Evolutionary conservation across 2,888 invertebrate genomes (phyloP), one percentile per base, ranked within the genome.

Genomic region (Carterocephalus palaemon): DNA sequence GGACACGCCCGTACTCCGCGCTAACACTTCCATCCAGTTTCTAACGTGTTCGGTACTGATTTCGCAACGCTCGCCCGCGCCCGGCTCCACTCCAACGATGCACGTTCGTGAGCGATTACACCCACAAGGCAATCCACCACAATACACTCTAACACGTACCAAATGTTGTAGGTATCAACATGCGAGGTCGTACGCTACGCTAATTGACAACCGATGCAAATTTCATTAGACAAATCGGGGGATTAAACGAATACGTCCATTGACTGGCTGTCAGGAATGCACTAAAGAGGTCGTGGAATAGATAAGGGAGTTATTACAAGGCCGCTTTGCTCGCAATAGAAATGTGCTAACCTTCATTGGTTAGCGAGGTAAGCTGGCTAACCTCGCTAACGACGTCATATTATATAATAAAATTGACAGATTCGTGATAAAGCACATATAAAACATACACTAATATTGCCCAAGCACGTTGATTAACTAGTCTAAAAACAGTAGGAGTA

Each of bases 11-110:
- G 85, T 82, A 84, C 84, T 75, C 72, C 72, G 77, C 73, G 75
- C 78, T 75, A 83, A 77, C 79, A 83, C 81, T 84, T 82, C 85
- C 84, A 86, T 83, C 84, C 80, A 86, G 85, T 85, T 85, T 83
- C 84, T 84, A 86, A 83, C 76, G 75, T 75, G 79, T 72, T 76
- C 70, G 78, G 71, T 72, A 75, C 70, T 72, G 70, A 73, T 84
- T 84, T 84, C 84, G 81, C 79, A 83, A 84, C 70, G 39, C 20
- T 50, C 59, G 58, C 62, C 71, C 64, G 63, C 67, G 57, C 65
- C 68, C 75, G 63, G 68, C 73, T 74, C 72, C 70, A 70, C 75
- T 73, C 64, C 65, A 59, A 62, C 72, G 75, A 75, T 76, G 75
- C 75, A 74, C 71, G 68, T 67, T 70, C 64, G 67, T 67, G 62